Base-by-base conservation (phyloP, 2,797 vertebrate species). In the Catostomus latipinnis region DNA sequence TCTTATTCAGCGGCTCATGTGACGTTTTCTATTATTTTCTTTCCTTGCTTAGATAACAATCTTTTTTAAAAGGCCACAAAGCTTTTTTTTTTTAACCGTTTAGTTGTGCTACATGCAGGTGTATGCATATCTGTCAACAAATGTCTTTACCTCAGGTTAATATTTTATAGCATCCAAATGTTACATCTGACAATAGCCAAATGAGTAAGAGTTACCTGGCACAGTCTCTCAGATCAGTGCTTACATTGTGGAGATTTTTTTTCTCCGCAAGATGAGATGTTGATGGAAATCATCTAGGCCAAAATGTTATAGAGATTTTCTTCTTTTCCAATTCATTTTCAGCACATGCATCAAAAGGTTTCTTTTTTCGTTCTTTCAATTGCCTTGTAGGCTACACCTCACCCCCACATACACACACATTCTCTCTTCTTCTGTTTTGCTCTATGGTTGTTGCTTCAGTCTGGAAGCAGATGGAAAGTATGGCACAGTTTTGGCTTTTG, bases 391-490 rank as follows among this genome's bases (percentile, higher is more conserved):
- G 34, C 34, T 34, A 50, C 71, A 74, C 45, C 43, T 82, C 71
- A 78, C 75, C 81, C 78, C 76, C 81, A 66, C 75, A 77, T 76
- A 75, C 82, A 54, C 79, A 72, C 56, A 74, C 34, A 22, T 22
- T 34, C 75, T 71, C 69, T 77, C 66, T 79, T 60, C 84, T 77
- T 77, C 65, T 71, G 70, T 72, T 83, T 82, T 85, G 72, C 87
- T 85, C 84, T 81, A 14, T 68, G 75, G 68, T 81, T 84, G 82
- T 76, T 85, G 86, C 89, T 90, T 50, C 90, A 87, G 87, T 86
- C 93, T 95, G 95, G 92, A 94, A 96, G 96, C 98, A 99, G 97
- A 99, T 99, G 98, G 98, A 96, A 94, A 97, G 95, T 97, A 96
- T 94, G 96, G 96, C 95, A 95, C 90, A 95, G 96, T 97, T 96